Conservation (phyloP, 2,797 vertebrate genomes). For the Megalops cyprinoides region DNA sequence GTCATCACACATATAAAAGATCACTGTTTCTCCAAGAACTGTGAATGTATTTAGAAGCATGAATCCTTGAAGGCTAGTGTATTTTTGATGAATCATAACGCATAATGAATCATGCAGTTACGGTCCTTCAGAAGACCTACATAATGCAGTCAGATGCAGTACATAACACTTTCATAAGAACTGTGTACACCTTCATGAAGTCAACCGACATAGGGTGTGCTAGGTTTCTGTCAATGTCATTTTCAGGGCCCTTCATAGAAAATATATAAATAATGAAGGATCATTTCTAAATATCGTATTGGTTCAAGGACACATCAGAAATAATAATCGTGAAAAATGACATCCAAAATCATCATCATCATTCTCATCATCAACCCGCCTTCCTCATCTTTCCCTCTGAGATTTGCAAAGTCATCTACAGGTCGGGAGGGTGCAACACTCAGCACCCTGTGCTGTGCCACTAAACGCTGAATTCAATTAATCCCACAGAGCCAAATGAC, state of each 20-base stretch:
- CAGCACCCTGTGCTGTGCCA: conserved; percentile 58
- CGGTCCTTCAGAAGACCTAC: not conserved
- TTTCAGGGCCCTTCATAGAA: no score
- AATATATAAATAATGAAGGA: no score
- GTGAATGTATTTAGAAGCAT: not conserved
- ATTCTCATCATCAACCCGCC: no score
- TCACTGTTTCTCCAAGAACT: not conserved
- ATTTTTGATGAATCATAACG: not conserved
- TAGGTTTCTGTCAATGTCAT: no score
- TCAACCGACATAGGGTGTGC: no score
- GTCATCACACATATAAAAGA: not conserved
- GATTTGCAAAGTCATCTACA: not conserved
- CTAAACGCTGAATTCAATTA: conserved; percentile 71
- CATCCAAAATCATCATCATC: no score
- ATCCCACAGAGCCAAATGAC: conserved; percentile 72
- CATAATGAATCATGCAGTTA: not conserved
- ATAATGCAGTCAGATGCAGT: not conserved
- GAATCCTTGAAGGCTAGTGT: not conserved
- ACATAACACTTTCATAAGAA: not conserved
- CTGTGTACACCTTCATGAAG: not conserved
- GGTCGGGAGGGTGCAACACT: conserved; percentile 22
- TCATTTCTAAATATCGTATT: no score
- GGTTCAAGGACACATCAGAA: no score
- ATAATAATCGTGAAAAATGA: no score
- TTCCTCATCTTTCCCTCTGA: no score